Conservation (phyloP, 1,140 invertebrate species). For the Ips nitidus region DNA sequence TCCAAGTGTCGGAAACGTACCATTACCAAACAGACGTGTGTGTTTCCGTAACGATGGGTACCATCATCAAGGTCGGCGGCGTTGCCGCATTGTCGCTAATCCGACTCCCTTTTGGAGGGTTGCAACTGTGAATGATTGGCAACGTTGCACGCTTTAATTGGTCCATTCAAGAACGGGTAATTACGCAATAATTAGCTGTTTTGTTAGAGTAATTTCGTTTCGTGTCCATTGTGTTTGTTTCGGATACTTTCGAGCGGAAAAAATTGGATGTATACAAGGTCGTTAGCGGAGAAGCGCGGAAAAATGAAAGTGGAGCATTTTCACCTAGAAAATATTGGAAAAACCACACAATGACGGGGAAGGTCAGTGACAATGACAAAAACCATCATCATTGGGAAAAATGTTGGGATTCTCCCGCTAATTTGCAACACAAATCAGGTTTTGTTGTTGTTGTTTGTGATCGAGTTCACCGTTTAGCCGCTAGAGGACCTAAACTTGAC, state of each 20-base stretch:
- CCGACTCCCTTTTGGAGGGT: too few relatives aligned
- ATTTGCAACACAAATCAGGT: too few relatives aligned
- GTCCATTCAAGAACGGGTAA: not conserved
- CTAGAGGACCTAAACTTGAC: too few relatives aligned
- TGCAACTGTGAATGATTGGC: not conserved
- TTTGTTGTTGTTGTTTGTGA: too few relatives aligned
- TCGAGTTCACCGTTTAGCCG: too few relatives aligned
- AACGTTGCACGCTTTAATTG: not conserved
- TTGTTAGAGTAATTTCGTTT: not conserved
- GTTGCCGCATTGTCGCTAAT: not conserved
- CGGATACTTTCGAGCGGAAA: not conserved
- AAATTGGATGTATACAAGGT: not conserved
- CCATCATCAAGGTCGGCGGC: constrained; percentile 30
- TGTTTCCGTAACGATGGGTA: constrained; percentile 42
- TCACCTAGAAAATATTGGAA: not conserved
- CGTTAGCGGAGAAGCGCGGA: not conserved
- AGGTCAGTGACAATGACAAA: too few relatives aligned
- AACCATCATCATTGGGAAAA: too few relatives aligned
- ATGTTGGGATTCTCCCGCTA: too few relatives aligned
- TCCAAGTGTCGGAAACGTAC: constrained; percentile 42
- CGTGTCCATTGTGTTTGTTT: not conserved
- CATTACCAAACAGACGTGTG: constrained; percentile 28
- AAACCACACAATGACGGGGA: too few relatives aligned
- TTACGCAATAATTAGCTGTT: not conserved
- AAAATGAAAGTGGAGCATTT: too few relatives aligned